A percentile compares a stretch with the other conserved stretches of the same genome.
Conservation (phyloP, 2,888 invertebrate species). For the Parnassius smintheus region DNA sequence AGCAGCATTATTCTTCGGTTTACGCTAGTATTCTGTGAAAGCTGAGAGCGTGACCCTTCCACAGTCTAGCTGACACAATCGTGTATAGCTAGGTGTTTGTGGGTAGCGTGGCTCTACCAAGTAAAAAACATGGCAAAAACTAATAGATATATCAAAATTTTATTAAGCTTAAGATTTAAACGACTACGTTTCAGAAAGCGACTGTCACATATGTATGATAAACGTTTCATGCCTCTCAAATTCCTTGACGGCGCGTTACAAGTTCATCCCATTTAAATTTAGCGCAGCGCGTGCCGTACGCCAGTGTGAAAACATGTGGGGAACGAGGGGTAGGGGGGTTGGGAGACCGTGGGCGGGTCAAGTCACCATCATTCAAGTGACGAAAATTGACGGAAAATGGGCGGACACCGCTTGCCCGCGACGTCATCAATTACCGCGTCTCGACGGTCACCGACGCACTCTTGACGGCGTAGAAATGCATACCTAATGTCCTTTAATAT, state of each 20-base stretch:
- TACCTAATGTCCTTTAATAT: slow-evolving; percentile 61
- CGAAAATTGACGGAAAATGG: slow-evolving; percentile 82
- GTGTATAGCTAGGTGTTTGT: too few relatives aligned
- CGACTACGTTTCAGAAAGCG: slow-evolving; percentile 63
- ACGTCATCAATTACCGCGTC: slow-evolving; percentile 79
- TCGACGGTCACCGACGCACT: slow-evolving; percentile 69
- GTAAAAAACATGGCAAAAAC: neutral
- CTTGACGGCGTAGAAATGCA: slow-evolving; percentile 58
- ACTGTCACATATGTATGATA: slow-evolving; percentile 79
- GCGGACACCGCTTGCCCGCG: slow-evolving; percentile 78
- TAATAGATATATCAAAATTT: slow-evolving; percentile 2
- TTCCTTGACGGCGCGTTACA: slow-evolving; percentile 72
- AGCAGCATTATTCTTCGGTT: too few relatives aligned
- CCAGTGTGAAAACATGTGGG: slow-evolving; percentile 42
- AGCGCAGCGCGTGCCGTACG: slow-evolving; percentile 76
- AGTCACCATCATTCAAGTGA: slow-evolving; percentile 80
- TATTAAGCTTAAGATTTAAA: slow-evolving; percentile 44
- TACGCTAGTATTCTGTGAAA: too few relatives aligned
- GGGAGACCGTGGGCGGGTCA: slow-evolving; percentile 63
- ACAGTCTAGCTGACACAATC: too few relatives aligned
- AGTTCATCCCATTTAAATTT: slow-evolving; percentile 80
- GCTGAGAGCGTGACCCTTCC: too few relatives aligned
- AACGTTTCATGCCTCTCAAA: slow-evolving; percentile 68
- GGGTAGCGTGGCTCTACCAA: too few relatives aligned
- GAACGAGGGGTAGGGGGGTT: slow-evolving; percentile 37